Base-by-base conservation (phyloP, 2,888 invertebrate species). In the Cylindroiulus punctatus region DNA sequence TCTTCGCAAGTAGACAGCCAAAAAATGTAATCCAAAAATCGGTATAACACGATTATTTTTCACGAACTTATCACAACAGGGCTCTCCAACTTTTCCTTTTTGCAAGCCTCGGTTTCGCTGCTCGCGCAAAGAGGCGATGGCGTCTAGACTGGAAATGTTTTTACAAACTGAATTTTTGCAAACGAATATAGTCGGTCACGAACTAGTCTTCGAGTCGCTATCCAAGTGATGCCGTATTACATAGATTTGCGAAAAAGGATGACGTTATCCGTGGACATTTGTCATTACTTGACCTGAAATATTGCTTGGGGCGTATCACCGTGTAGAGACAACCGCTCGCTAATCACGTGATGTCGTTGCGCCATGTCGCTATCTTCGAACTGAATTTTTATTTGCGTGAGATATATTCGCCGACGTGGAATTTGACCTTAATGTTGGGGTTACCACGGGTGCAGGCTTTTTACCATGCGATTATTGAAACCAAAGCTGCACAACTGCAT, bases 61-160 rank as follows among this genome's bases (percentile, higher is more conserved):
- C 76, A 76, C 76, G 30, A 76, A 76, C 76, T 76, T 76, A n/a
- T n/a, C n/a, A 8, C 30, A 76, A 30, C 76, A 30, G 22, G 44
- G 3, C 57, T 57, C 22, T 57, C 22, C 76, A 76, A 76, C 26
- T 76, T 76, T 76, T 30, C 14, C 26, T 0, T 76, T 30, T 76
- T 14, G 14, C 76, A 30, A 8, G 76, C 8, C 76, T 76, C 14
- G 14, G 52, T n/a, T 14, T 19, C 19, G 19, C 19, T 12, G 12
- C 65, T 65, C 22, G 65, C 76, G 12, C 76, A 12, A 76, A 76
- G 1, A 76, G 30, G 76, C 26, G 76, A 76, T 76, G 76, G 76
- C 30, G 76, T 17, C 26, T 76, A 10, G 0, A 30, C 26, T 10
- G 30, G 14, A 12, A 44, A 44, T 14, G 44, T 14, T 7, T 4